Evolutionary conservation across 2,888 invertebrate species (phyloP), one percentile per base, ranked within the genome.

Genomic region (Apamea sordens): DNA sequence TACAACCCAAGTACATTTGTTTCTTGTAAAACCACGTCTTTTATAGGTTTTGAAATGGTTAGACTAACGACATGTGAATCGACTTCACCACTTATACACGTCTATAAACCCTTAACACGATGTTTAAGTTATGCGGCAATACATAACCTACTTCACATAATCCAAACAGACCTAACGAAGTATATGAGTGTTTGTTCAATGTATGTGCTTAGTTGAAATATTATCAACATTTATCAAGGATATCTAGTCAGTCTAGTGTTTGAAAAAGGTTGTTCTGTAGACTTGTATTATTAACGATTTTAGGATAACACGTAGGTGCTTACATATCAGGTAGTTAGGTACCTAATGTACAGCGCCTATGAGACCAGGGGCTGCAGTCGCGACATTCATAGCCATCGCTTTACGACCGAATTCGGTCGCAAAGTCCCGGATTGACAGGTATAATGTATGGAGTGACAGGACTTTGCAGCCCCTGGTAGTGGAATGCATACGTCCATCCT

Each of bases 111-210:
- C 65, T 69, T 67, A 47, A 21, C 47, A 64, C 50, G 50, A 21
- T 79, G 36, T 53, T 61, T 67, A 81, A 65, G 70, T 71, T 79
- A 79, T 61, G 41, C 65, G 47, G 56, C 47, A 28, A 36, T 77
- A n/a, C 84, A 65, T 81, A 84, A 78, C 84, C 70, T 71, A 71
- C 64, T 70, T 79, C 84, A 64, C 24, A 53, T 71, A 67, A 71
- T 84, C 36, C 28, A 84, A 79, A 84, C 59, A 79, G 71, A 61
- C 44, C n/a, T 80, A 79, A 59, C 68, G 28, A 63, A 72, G 61
- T 41, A 21, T 61, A 36, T 21, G 53, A 56, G 68, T 68, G 80
- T 70, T 71, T 15, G 68, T 56, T 79, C 32, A 63, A 59, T 50
- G 59, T 80, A 61, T 77, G 68, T 56, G 56, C 68, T 63, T 50